Evolutionary conservation across 2,888 invertebrate genomes (phyloP).

Genomic region (Leucoma salicis): DNA sequence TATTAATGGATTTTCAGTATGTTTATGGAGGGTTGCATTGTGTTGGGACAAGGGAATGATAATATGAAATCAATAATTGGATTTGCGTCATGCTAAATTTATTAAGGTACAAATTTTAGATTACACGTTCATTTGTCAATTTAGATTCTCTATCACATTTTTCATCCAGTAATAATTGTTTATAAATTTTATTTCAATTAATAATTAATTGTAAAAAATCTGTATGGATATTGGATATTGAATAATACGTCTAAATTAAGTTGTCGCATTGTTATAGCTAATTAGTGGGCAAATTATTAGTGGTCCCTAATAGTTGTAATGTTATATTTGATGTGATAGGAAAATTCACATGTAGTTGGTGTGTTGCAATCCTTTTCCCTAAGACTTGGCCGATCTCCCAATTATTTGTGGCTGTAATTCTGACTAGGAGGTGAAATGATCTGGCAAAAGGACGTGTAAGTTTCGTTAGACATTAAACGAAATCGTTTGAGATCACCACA

Average conservation of each 20-base stretch:
- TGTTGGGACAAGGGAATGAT: slow-evolving; percentile 45
- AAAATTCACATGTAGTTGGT: slow-evolving; percentile 65
- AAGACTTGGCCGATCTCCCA: slow-evolving; percentile 64
- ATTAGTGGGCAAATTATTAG: slow-evolving; percentile 59
- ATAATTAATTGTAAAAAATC: slow-evolving; percentile 52
- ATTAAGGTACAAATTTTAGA: slow-evolving; percentile 69
- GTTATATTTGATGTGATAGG: slow-evolving; percentile 73
- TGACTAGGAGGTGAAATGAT: slow-evolving; percentile 36
- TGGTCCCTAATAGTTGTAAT: slow-evolving; percentile 69
- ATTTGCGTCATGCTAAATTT: slow-evolving; percentile 59
- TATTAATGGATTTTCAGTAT: slow-evolving; percentile 46
- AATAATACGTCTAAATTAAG: slow-evolving; percentile 64
- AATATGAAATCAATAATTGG: slow-evolving; percentile 50
- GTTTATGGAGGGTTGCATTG: slow-evolving; percentile 46
- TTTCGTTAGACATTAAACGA: slow-evolving; percentile 15
- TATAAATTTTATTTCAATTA: slow-evolving; percentile 30
- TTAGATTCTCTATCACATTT: slow-evolving; percentile 38
- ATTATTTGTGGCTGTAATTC: slow-evolving; percentile 45
- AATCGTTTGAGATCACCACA: slow-evolving; percentile 17
- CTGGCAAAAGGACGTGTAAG: slow-evolving; percentile 28
- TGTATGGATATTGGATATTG: slow-evolving; percentile 50
- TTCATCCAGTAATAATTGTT: slow-evolving; percentile 36
- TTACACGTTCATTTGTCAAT: slow-evolving; percentile 60
- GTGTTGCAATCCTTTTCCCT: slow-evolving; percentile 62
- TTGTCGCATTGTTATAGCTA: slow-evolving; percentile 70